A percentile compares a stretch with the other conserved stretches of the same genome.
These are phyloP conservation scores for Neodiprion fabricii DNA, from an alignment of 1,140 invertebrate genomes.

Conservation along the genomic window DNA sequence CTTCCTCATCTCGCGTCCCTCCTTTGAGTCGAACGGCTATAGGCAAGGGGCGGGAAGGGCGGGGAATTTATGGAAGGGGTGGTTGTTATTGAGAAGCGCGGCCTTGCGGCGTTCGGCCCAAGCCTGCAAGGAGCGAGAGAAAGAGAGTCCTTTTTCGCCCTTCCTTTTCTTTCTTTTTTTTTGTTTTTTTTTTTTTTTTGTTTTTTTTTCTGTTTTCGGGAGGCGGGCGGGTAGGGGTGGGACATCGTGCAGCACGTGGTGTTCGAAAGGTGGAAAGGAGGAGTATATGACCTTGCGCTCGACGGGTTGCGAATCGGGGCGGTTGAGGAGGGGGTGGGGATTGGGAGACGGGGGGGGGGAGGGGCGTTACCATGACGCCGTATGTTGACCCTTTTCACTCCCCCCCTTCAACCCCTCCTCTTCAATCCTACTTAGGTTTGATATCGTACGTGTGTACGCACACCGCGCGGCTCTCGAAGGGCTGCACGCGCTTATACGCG, in stretches of 20 bases:
- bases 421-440: constrained; percentile 2
- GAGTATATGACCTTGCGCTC: no score
- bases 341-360: constrained; percentile 9
- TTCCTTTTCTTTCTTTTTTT: no score
- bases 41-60: background rate
- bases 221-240: no score
- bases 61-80: background rate
- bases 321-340: background rate
- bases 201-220: no score
- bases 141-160: no score
- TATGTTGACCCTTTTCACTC: constrained; percentile 47
- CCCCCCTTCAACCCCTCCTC: constrained; percentile 26
- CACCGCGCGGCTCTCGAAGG: constrained; percentile 25
- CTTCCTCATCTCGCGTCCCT: no score
- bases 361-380: constrained; percentile 26
- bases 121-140: background rate
- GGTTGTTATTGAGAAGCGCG: background rate
- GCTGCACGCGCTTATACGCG: constrained; percentile 35
- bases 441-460: no score
- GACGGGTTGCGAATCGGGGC: constrained; percentile 6
- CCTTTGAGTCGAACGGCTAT: no score
- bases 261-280: no score
- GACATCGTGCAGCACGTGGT: no score
- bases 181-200: no score
- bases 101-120: background rate